Conservation (phyloP, 2,113 vertebrate species). For the Solea senegalensis region DNA sequence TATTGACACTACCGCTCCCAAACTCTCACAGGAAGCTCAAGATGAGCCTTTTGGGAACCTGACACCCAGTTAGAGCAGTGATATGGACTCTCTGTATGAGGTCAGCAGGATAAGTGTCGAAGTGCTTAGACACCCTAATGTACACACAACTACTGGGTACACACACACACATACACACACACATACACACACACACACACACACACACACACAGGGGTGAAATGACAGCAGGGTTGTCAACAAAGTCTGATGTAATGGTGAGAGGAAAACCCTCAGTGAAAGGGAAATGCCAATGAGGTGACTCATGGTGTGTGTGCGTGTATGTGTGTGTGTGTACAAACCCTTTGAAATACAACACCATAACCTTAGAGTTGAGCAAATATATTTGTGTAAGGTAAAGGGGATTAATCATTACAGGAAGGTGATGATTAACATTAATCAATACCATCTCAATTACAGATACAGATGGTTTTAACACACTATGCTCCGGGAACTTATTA, state of each 20-base stretch:
- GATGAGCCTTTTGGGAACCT: conserved; percentile 41
- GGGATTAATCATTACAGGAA: background rate
- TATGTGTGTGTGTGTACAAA: background rate
- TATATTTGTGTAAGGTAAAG: background rate
- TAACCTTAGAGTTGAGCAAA: background rate
- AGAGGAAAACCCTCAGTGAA: conserved; percentile 40
- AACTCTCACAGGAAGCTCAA: conserved; percentile 58
- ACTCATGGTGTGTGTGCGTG: conserved; percentile 34
- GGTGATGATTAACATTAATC: background rate
- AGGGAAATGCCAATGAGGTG: conserved; percentile 53
- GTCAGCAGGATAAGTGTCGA: conserved; percentile 54
- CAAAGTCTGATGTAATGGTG: conserved; percentile 52
- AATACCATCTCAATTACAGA: background rate
- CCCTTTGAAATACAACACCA: conserved; percentile 46
- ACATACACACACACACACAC: conserved; percentile 1
- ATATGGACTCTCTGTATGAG: conserved; percentile 28
- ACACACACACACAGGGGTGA: conserved; percentile 22
- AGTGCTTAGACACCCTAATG: conserved; percentile 56
- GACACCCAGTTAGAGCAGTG: conserved; percentile 57
- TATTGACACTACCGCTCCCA: conserved; percentile 17
- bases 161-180: conserved; percentile 13
- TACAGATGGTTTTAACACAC: background rate
- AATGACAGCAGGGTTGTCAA: conserved; percentile 43
- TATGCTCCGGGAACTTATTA: background rate
- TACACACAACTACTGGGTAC: conserved; percentile 15